phyloP scores from a whole-genome alignment of 2,888 invertebrate species.

The Trichacis sp. region DNA sequence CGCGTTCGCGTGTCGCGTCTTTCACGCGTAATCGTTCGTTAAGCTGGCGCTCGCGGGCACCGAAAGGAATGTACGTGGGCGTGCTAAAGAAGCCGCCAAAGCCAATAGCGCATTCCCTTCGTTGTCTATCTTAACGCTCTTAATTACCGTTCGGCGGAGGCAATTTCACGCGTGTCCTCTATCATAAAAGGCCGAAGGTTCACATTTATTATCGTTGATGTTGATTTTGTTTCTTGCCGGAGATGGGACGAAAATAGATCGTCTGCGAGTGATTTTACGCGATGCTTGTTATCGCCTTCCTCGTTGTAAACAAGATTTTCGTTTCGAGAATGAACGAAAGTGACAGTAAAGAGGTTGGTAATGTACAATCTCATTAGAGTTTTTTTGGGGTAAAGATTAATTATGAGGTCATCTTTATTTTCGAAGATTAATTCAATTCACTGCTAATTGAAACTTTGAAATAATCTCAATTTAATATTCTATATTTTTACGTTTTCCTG shows the following conservation, averaged over 20 bases:
- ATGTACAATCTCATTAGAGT: too few relatives aligned
- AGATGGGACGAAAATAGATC: conserved; percentile 12
- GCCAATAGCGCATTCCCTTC: conserved; percentile 22
- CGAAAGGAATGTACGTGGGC: conserved; percentile 25
- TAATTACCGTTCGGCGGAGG: conserved; percentile 23
- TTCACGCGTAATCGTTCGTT: conserved; percentile 32
- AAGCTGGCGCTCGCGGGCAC: conserved; percentile 26
- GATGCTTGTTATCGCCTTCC: too few relatives aligned
- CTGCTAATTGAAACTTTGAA: too few relatives aligned
- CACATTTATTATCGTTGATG: conserved; percentile 26
- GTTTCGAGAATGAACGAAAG: too few relatives aligned
- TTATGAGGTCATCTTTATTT: too few relatives aligned
- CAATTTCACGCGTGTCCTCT: conserved; percentile 31
- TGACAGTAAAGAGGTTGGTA: too few relatives aligned
- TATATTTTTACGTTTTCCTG: too few relatives aligned
- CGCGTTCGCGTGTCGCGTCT: conserved; percentile 35
- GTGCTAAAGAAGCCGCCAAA: conserved; percentile 22
- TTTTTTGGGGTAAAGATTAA: too few relatives aligned
- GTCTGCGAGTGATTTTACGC: background rate
- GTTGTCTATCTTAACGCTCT: too few relatives aligned
- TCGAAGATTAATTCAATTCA: too few relatives aligned
- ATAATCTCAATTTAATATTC: too few relatives aligned
- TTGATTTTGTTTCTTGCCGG: conserved; percentile 20
- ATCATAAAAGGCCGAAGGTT: conserved; percentile 22
- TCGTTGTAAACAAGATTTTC: too few relatives aligned